A percentile compares a stretch with the other conserved stretches of the same genome.
These are phyloP conservation scores for Oscarella lobularis DNA, from an alignment of 37 sponge, comb jelly and placozoan genomes.

Conservation along the genomic window DNA sequence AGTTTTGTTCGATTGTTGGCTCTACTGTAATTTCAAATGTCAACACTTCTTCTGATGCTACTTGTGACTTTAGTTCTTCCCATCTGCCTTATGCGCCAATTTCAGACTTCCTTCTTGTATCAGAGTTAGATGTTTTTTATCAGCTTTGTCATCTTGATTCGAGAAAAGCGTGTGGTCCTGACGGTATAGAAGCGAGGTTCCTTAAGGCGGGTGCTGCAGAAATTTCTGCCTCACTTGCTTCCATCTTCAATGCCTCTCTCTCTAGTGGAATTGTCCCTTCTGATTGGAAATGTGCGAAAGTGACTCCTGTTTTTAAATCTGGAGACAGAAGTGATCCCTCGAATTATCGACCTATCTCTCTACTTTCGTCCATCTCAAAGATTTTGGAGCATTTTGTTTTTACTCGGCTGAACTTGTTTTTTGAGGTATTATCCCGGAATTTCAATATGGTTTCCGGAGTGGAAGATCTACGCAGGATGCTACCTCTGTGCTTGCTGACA, in stretches of 20 bases:
- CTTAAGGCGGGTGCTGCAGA: not conserved
- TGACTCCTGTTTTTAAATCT: not conserved
- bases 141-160: not conserved
- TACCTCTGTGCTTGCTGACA: not conserved
- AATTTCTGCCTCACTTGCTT: not conserved
- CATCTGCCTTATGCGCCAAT: not conserved
- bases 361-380: conserved; percentile 1
- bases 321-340: not conserved
- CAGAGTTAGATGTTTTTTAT: too few species aligned
- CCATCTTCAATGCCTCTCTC: not conserved
- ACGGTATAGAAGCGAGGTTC: not conserved
- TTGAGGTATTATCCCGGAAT: not conserved
- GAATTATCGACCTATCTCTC: conserved; percentile 11
- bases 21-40: not conserved
- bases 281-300: not conserved
- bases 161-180: not conserved
- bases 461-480: not conserved
- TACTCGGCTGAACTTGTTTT: not conserved
- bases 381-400: not conserved
- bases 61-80: not conserved
- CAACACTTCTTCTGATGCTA: not conserved
- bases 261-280: not conserved
- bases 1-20: not conserved
- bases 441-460: not conserved
- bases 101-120: not conserved